Evolutionary conservation across 2,797 vertebrate genomes (phyloP).

Genomic region (Peromyscus eremicus): DNA sequence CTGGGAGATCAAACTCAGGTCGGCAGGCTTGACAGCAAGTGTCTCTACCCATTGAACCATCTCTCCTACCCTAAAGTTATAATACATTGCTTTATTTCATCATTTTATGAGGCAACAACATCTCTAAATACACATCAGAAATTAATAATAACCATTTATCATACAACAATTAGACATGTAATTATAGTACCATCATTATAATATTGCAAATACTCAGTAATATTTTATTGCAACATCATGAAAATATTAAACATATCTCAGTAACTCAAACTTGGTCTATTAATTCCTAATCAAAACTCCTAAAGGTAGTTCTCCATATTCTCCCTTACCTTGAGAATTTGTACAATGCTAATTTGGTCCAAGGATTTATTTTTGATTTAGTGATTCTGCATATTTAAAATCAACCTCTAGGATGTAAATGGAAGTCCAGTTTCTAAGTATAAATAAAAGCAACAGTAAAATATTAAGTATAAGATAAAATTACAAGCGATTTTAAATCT

Average conservation of each 20-base stretch:
- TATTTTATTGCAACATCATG: slow-evolving; percentile 28
- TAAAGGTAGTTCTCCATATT: slow-evolving; percentile 43
- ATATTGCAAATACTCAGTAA: not conserved
- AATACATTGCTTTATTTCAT: slow-evolving; percentile 24
- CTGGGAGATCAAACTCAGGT: not conserved
- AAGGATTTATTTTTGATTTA: not conserved
- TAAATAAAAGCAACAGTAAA: slow-evolving; percentile 3
- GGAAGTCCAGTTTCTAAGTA: not conserved
- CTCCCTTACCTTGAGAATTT: not conserved
- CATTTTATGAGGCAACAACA: not conserved
- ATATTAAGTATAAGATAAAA: not conserved
- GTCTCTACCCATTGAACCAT: not conserved
- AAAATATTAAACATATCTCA: slow-evolving; percentile 15
- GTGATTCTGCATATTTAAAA: slow-evolving; percentile 41
- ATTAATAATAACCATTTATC: not conserved
- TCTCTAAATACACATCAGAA: not conserved
- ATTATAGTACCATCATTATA: not conserved
- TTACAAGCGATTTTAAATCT: not conserved
- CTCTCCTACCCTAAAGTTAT: not conserved
- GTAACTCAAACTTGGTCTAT: not conserved
- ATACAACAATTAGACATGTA: not conserved
- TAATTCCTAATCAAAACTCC: slow-evolving; percentile 27
- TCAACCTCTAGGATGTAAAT: not conserved
- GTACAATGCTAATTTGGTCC: not conserved
- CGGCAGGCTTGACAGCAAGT: not conserved